Conservation (phyloP, 2,888 invertebrate species). For the Epirrhoe tristata region DNA sequence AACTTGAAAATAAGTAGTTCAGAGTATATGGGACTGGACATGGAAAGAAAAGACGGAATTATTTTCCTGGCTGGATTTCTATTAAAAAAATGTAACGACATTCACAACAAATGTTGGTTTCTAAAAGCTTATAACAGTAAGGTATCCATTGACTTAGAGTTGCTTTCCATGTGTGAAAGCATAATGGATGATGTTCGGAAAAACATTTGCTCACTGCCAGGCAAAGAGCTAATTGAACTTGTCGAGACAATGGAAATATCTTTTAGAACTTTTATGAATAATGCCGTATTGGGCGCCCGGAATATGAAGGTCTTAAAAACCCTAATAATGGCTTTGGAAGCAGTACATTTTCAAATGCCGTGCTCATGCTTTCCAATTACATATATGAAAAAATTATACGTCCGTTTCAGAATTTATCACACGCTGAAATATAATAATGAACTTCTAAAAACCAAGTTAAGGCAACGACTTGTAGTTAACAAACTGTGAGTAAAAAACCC, state of each 20-base stretch:
- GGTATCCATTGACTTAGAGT: slow-evolving; percentile 14
- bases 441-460: slow-evolving; percentile 22
- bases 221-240: slow-evolving; percentile 33
- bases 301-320: slow-evolving; percentile 24
- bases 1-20: slow-evolving; percentile 12
- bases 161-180: slow-evolving; percentile 29
- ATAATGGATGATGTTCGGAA: slow-evolving; percentile 31
- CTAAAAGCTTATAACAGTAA: slow-evolving; percentile 19
- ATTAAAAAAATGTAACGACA: slow-evolving; percentile 31
- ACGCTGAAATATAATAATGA: slow-evolving; percentile 37
- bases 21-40: slow-evolving; percentile 25
- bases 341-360: slow-evolving; percentile 18
- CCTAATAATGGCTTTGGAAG: slow-evolving; percentile 17
- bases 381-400: slow-evolving; percentile 36
- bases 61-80: slow-evolving; percentile 37
- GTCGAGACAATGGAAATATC: slow-evolving; percentile 40
- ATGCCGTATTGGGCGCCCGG: slow-evolving; percentile 10
- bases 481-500: slow-evolving; percentile 24
- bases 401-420: slow-evolving; percentile 36
- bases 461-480: slow-evolving; percentile 35
- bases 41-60: slow-evolving; percentile 27
- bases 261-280: slow-evolving; percentile 35
- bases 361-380: slow-evolving; percentile 35
- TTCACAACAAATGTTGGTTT: slow-evolving; percentile 27
- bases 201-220: slow-evolving; percentile 31